Conservation (phyloP, 2,113 vertebrate species). For the Xiphophorus hellerii region DNA sequence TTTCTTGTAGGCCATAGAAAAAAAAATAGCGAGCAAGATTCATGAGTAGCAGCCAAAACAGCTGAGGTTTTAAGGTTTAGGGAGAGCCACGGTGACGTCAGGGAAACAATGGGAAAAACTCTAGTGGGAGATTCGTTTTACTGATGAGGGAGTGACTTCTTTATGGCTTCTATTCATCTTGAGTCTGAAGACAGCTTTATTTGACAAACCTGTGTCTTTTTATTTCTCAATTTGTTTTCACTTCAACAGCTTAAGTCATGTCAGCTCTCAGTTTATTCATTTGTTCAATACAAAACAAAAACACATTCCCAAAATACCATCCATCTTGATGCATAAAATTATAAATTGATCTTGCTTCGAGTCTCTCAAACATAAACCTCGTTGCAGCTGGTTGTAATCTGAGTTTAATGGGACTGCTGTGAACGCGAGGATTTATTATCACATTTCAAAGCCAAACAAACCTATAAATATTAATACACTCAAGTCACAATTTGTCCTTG, state of each 20-base stretch:
- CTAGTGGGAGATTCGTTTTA: not conserved
- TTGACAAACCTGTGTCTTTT: not conserved
- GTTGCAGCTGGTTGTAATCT: not conserved
- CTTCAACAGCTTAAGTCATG: too few species aligned
- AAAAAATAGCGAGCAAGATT: slow-evolving; percentile 23
- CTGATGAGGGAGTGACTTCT: not conserved
- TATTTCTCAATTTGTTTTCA: too few species aligned
- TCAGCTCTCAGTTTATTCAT: too few species aligned
- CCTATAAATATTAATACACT: too few species aligned
- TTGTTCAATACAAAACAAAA: too few species aligned
- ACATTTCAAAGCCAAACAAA: too few species aligned
- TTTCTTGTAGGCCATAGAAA: slow-evolving; percentile 49
- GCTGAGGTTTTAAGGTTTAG: slow-evolving; percentile 46
- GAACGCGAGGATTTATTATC: not conserved
- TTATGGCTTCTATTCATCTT: not conserved
- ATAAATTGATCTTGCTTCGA: not conserved
- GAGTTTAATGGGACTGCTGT: not conserved
- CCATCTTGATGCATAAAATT: not conserved
- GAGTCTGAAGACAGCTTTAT: not conserved
- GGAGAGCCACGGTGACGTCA: not conserved
- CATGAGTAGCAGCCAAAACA: slow-evolving; percentile 42
- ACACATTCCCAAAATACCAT: too few species aligned
- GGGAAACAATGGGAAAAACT: slow-evolving; percentile 27
- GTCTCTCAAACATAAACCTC: too few species aligned
- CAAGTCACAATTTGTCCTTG: too few species aligned